Conservation (phyloP, 2,113 vertebrate species). For the Erythrocercus mccallii region DNA sequence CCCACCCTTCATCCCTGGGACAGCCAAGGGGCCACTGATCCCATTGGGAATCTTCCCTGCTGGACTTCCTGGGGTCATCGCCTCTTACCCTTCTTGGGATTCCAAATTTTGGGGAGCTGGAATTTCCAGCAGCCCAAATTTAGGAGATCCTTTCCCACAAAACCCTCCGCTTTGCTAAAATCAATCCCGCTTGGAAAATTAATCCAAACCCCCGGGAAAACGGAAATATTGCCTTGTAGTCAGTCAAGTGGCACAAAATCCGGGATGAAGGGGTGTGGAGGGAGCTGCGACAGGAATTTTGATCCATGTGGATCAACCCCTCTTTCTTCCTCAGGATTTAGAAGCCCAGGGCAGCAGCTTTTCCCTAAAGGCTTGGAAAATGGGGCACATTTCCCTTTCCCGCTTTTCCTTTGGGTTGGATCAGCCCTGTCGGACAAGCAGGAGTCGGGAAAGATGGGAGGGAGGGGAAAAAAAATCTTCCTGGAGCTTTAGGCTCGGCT, state of each 20-base stretch:
- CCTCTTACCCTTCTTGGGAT: neutral
- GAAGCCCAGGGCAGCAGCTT: neutral
- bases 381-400: neutral
- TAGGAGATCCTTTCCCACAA: neutral
- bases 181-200: neutral
- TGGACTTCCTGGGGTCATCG: neutral
- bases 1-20: neutral
- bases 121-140: neutral
- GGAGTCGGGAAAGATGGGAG: rapidly evolving
- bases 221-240: rapidly evolving
- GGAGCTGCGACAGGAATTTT: neutral
- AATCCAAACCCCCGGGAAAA: neutral
- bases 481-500: neutral
- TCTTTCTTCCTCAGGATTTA: neutral
- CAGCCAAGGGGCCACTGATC: rapidly evolving
- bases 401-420: neutral
- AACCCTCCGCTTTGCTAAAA: rapidly evolving
- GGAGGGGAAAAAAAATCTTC: neutral
- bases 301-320: neutral
- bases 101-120: neutral
- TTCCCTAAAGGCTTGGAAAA: neutral
- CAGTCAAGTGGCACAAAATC: neutral
- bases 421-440: neutral
- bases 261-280: neutral
- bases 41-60: neutral